Evolutionary conservation across 2,797 vertebrate species (phyloP).

Genomic region (Cuculus canorus): DNA sequence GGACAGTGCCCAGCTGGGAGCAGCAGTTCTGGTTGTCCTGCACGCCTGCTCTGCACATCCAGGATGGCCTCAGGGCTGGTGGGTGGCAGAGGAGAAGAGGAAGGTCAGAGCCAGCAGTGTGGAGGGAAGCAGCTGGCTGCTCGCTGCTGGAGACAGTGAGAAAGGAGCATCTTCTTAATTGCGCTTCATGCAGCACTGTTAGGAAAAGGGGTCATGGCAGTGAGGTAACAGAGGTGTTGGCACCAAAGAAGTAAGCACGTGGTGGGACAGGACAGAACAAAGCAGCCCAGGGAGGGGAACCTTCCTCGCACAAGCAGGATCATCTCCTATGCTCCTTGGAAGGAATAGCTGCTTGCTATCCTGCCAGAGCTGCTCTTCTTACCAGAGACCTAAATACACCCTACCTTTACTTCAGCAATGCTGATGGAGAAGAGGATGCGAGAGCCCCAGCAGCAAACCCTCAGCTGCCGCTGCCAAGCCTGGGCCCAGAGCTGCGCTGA

Average conservation of each 20-base stretch:
- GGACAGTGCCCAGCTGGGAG: accelerated
- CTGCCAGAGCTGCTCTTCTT: neutral
- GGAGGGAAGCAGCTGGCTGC: constrained; percentile 13
- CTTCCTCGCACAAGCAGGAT: neutral
- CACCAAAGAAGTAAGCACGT: neutral
- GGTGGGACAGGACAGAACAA: neutral
- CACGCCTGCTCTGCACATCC: neutral
- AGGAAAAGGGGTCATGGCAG: neutral
- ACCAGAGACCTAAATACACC: neutral
- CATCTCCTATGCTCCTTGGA: neutral
- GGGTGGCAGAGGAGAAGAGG: neutral
- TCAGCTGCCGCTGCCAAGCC: neutral
- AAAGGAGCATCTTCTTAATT: neutral
- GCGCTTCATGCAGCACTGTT: neutral
- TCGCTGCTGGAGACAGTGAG: neutral
- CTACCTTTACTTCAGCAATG: neutral
- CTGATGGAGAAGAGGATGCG: neutral
- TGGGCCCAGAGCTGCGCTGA: neutral
- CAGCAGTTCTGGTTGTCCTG: accelerated
- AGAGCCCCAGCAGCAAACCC: neutral
- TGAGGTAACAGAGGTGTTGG: neutral
- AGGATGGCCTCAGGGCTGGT: accelerated
- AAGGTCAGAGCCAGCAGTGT: constrained; percentile 29
- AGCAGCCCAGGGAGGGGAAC: neutral
- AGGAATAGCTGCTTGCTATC: neutral